phyloP scores from a whole-genome alignment of 2,888 invertebrate genomes.

The Drosophila mimetica region DNA sequence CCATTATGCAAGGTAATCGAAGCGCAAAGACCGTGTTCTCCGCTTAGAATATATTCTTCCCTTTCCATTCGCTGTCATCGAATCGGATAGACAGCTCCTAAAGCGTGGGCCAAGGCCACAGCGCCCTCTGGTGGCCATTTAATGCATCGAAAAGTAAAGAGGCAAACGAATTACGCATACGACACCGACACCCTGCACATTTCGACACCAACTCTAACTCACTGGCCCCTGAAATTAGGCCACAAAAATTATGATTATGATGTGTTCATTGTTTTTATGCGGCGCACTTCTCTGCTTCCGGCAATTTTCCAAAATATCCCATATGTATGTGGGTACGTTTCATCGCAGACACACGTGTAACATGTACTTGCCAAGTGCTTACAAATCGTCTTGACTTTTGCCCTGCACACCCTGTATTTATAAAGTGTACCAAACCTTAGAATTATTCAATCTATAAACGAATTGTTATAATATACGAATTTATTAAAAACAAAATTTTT shows the following conservation, averaged over 20 bases:
- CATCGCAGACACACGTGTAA: constrained; percentile 26
- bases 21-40: constrained; percentile 52
- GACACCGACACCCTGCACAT: constrained; percentile 15
- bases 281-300: constrained; percentile 28
- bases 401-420: constrained; percentile 2
- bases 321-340: constrained; percentile 9
- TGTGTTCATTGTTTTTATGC: constrained; percentile 80
- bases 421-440: not conserved
- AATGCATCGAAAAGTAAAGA: constrained; percentile 21
- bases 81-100: constrained; percentile 18
- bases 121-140: constrained; percentile 7
- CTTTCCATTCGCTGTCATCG: constrained; percentile 44
- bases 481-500: no score
- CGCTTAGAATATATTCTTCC: constrained; percentile 12
- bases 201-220: not conserved
- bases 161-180: not conserved
- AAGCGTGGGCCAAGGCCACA: constrained; percentile 31
- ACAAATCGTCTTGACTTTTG: constrained; percentile 57
- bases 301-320: constrained; percentile 45
- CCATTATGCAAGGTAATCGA: constrained; percentile 74
- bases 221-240: constrained; percentile 67
- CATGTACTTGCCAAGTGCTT: constrained; percentile 64
- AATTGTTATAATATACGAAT: no score
- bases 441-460: not conserved
- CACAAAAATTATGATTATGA: constrained; percentile 76